Percentiles rank a stretch among this genome's conserved stretches.
phyloP scores from a whole-genome alignment of 2,797 vertebrate genomes.

The Peromyscus eremicus region DNA sequence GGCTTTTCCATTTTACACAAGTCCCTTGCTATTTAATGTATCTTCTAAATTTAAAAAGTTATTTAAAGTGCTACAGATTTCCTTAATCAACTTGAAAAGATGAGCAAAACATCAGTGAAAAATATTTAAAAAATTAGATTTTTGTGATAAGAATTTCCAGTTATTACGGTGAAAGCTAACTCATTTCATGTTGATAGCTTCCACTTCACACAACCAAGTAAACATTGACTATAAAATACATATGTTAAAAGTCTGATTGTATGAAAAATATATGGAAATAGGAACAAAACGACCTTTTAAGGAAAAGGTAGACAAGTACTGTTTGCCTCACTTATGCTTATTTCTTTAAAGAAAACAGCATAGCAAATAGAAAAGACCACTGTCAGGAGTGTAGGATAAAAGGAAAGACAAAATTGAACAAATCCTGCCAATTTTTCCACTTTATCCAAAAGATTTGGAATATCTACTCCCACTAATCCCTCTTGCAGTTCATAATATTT shows the following conservation, averaged over 20 bases:
- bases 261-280: constrained; percentile 10
- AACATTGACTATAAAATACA: constrained; percentile 3
- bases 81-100: constrained; percentile 59
- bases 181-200: constrained; percentile 42
- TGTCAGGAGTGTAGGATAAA: not conserved
- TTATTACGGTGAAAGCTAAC: not conserved
- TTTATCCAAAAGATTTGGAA: not conserved
- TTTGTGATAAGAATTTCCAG: not conserved
- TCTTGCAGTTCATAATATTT: not conserved
- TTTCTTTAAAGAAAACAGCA: not conserved
- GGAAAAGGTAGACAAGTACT: not conserved
- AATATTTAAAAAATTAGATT: constrained; percentile 32
- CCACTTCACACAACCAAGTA: constrained; percentile 37
- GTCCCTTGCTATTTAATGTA: constrained; percentile 71
- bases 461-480: not conserved
- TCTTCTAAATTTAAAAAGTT: constrained; percentile 71
- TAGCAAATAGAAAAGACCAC: not conserved
- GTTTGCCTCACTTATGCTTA: not conserved
- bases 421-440: not conserved
- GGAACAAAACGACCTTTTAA: not conserved
- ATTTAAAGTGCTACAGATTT: constrained; percentile 66
- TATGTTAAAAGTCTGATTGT: not conserved
- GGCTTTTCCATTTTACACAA: constrained; percentile 64
- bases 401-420: not conserved
- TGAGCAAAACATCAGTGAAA: not conserved